Evolutionary conservation across 2,888 invertebrate species (phyloP), one percentile per base, ranked within the genome.

Genomic region (Ophion ellenae): DNA sequence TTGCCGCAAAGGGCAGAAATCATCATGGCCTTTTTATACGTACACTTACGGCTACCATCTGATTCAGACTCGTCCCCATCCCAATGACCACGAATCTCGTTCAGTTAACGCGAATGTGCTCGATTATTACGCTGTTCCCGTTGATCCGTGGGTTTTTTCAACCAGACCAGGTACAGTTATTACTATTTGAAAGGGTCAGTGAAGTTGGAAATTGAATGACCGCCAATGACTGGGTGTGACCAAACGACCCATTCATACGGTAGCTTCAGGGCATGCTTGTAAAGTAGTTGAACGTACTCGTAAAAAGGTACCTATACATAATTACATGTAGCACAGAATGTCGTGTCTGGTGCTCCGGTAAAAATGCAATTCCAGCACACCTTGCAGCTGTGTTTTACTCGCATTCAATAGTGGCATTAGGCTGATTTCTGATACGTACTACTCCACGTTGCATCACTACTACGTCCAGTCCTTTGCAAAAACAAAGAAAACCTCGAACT

Each of bases 1-100:
- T 83, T 75, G 14, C 79, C 74, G 47, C 53, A n/a, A 53, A 63
- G 11, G 40, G 10, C n/a, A 63, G 20, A 69, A 74, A 74, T 79
- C 59, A 32, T 69, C 63, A n/a, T 59, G 53, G 73, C 74, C 40
- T n/a, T 79, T 67, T 47, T 40, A 78, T 70, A 63, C n/a, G 45
- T 67, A 53, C 47, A 17, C n/a, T 28, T 3, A 24, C 71, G 24
- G 10, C 70, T 9, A 10, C 57, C 11, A n/a, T 83, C 40, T 75
- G 40, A n/a, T 32, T 79, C 45, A 66, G 69, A 59, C 20, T 32
- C 73, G 7, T 71, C 63, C 53, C 45, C 47, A 74, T 73, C 47
- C 53, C 11, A 57, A 24, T 4, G 14, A 2, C 10, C 36, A 47
- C 59, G 28, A 17, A 59, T 40, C 66, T 36, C 47, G 40, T 40